Percentiles rank a stretch among this genome's conserved stretches.
phyloP scores from a whole-genome alignment of 2,888 invertebrate genomes.

The Dastarcus helophoroides region DNA sequence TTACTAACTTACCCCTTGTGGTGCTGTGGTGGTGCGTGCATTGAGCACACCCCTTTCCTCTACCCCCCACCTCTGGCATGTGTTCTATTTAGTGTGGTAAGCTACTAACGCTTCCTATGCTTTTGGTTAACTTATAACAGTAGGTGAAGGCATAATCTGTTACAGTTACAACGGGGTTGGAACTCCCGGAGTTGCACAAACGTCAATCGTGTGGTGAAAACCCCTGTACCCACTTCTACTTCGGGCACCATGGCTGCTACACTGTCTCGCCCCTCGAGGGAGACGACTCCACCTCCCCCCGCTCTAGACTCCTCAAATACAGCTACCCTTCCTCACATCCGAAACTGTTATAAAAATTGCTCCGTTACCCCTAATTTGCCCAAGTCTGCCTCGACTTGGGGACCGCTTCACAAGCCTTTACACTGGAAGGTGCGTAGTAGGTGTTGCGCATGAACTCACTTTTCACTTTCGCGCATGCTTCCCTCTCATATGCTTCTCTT shows the following conservation, averaged over 20 bases:
- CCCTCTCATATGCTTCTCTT: slow-evolving; percentile 2
- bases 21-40: slow-evolving; percentile 38
- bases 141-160: slow-evolving; percentile 29
- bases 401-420: slow-evolving; percentile 51
- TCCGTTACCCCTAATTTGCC: slow-evolving; percentile 39
- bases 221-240: slow-evolving; percentile 34
- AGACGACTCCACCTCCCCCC: slow-evolving; percentile 28
- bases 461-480: slow-evolving; percentile 1
- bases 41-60: slow-evolving; percentile 24
- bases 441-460: slow-evolving; percentile 8
- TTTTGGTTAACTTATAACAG: slow-evolving; percentile 14
- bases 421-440: slow-evolving; percentile 48
- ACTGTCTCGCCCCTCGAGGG: slow-evolving; percentile 31
- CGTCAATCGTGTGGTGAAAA: slow-evolving; percentile 37
- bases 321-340: slow-evolving; percentile 38
- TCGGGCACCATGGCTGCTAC: slow-evolving; percentile 38
- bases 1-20: slow-evolving; percentile 27
- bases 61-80: slow-evolving; percentile 3
- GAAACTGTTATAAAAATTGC: slow-evolving; percentile 37
- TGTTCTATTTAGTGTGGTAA: slow-evolving; percentile 19
- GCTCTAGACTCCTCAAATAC: slow-evolving; percentile 34
- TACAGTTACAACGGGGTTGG: slow-evolving; percentile 41
- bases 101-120: slow-evolving; percentile 21
- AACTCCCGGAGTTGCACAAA: slow-evolving; percentile 40
- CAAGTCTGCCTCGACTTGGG: slow-evolving; percentile 53